Conservation (phyloP, 2,113 vertebrate genomes). For the Delphinus delphis region DNA sequence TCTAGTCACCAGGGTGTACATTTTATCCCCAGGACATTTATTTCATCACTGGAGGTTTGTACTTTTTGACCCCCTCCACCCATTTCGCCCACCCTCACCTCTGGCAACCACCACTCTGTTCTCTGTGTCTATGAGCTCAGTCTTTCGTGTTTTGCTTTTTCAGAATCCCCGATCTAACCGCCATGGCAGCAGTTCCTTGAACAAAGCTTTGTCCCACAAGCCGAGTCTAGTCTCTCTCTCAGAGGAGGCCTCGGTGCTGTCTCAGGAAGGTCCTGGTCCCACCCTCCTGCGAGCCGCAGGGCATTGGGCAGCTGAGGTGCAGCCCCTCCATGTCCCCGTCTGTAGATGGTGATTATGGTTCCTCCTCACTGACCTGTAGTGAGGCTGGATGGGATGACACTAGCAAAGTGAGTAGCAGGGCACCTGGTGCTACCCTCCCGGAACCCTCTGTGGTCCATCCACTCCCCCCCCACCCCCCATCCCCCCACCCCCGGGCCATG, state of each 20-base stretch:
- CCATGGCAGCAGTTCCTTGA: neutral
- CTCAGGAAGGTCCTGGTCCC: neutral
- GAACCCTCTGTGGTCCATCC: neutral
- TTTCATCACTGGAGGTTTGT: no score
- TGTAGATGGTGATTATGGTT: neutral
- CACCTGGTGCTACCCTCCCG: neutral
- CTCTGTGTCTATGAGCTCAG: neutral
- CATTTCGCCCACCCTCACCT: neutral
- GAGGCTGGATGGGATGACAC: neutral
- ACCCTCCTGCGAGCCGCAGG: accelerated
- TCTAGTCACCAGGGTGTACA: no score
- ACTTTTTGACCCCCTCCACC: neutral
- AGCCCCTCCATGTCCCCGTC: accelerated
- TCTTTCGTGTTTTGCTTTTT: neutral
- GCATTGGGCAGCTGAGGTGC: neutral
- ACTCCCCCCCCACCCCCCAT: accelerated
- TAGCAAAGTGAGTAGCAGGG: neutral
- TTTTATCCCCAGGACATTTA: no score
- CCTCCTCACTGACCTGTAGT: neutral
- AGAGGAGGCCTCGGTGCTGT: neutral
- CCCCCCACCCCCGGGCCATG: accelerated
- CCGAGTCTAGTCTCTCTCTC: neutral
- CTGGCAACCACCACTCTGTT: neutral
- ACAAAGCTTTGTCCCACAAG: neutral
- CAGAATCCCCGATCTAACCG: neutral